phyloP scores from a whole-genome alignment of 1,140 invertebrate genomes.

The Drosophila bifasciata region DNA sequence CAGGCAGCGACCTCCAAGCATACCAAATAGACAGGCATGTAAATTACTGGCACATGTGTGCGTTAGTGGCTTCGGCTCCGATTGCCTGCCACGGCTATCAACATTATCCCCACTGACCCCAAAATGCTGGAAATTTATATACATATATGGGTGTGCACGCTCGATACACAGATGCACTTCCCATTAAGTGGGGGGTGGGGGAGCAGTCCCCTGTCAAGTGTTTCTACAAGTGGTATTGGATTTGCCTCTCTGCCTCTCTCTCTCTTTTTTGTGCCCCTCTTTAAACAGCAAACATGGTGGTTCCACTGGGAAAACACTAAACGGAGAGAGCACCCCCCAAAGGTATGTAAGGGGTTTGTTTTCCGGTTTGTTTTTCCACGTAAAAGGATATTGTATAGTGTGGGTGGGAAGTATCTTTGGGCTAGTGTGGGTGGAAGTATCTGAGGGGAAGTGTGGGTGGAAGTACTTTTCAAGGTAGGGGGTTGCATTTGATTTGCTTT shows the following conservation, averaged over 20 bases:
- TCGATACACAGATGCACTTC: constrained; percentile 36
- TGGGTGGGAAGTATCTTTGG: too few species aligned
- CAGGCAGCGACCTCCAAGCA: constrained; percentile 72
- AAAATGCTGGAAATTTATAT: constrained; percentile 41
- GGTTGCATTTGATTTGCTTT: too few species aligned
- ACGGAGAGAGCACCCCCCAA: too few species aligned
- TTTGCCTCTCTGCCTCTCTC: neutral
- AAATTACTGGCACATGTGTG: constrained; percentile 62
- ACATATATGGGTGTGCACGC: constrained; percentile 1
- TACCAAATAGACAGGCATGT: constrained; percentile 67
- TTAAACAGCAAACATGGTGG: too few species aligned
- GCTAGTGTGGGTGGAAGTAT: too few species aligned
- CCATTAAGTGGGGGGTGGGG: constrained; percentile 11
- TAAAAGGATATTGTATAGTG: too few species aligned
- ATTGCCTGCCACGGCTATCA: constrained; percentile 52
- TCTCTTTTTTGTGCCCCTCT: constrained; percentile 4
- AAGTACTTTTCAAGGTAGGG: too few species aligned
- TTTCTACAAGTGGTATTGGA: neutral
- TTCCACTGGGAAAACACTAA: neutral
- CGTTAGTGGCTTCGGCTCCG: constrained; percentile 40
- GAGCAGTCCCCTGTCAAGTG: too few species aligned
- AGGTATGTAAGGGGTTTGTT: too few species aligned
- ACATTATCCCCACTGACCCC: constrained; percentile 47
- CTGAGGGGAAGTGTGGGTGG: too few species aligned
- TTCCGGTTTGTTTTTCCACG: too few species aligned